A percentile compares a stretch with the other conserved stretches of the same genome.
Evolutionary conservation across 2,113 vertebrate genomes (phyloP).

Genomic region (Meleagris gallopavo): DNA sequence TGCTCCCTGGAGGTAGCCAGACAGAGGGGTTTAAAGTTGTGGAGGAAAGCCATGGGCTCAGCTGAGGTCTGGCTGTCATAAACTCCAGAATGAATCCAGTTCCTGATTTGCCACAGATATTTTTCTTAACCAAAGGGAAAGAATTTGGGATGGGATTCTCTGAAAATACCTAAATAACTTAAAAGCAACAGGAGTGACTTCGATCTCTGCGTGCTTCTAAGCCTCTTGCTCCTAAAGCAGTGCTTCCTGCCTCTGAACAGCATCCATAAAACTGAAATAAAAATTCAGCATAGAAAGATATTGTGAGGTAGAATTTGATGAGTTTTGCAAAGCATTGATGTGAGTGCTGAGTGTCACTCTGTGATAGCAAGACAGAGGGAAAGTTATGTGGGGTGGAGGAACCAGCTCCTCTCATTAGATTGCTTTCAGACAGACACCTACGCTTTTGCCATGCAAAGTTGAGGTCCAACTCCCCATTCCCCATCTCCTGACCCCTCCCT

Average conservation of each 20-base stretch:
- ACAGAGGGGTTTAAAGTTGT: not conserved
- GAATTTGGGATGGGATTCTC: not conserved
- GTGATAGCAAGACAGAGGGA: not conserved
- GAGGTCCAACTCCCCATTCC: conserved; percentile 14
- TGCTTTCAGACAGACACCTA: conserved; percentile 31
- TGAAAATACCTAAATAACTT: not conserved
- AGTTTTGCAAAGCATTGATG: not conserved
- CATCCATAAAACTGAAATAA: not conserved
- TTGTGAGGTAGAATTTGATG: not conserved
- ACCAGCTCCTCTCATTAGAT: not conserved
- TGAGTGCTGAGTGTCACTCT: not conserved
- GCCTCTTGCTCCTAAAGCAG: not conserved
- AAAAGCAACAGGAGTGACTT: not conserved
- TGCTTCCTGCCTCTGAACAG: not conserved
- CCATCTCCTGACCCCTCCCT: not conserved
- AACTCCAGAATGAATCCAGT: not conserved
- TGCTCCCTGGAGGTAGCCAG: not conserved
- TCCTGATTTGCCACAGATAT: not conserved
- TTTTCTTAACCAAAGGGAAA: not conserved
- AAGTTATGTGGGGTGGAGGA: not conserved
- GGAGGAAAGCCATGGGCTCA: not conserved
- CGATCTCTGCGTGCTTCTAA: not conserved
- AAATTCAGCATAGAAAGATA: not conserved
- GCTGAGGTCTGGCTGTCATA: not conserved
- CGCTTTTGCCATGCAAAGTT: conserved; percentile 48